Percentiles rank a stretch among this genome's conserved stretches.
Evolutionary conservation across 2,113 vertebrate genomes (phyloP).

Genomic region (Pseudorectes ferrugineus): DNA sequence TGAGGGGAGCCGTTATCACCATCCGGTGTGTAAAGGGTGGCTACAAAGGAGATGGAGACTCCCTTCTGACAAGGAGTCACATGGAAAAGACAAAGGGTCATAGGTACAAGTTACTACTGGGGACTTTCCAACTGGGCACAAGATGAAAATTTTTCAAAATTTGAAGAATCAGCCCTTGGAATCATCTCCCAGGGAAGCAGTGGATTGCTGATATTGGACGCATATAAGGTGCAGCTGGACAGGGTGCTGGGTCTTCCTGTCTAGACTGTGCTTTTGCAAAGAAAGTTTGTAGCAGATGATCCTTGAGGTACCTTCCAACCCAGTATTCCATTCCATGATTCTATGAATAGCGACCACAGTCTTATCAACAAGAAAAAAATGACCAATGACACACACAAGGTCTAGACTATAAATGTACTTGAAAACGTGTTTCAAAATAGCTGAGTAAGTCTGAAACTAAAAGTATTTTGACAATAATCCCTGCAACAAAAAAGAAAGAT

Average conservation of each 20-base stretch:
- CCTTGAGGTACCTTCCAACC: not conserved
- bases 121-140: not conserved
- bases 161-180: not conserved
- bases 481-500: not conserved
- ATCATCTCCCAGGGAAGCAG: not conserved
- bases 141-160: not conserved
- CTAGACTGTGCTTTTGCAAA: not conserved
- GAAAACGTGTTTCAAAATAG: not conserved
- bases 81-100: not conserved
- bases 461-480: not conserved
- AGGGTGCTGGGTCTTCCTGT: not conserved
- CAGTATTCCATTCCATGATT: rapidly evolving
- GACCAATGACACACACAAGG: not conserved
- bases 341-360: not conserved
- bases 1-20: not conserved
- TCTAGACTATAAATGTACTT: not conserved
- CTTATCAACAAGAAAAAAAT: not conserved
- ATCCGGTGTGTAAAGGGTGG: not conserved
- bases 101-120: not conserved
- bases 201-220: not conserved
- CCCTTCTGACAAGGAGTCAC: not conserved
- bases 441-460: not conserved
- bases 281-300: not conserved
- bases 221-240: not conserved
- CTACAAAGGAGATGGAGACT: not conserved